phyloP scores from a whole-genome alignment of 1,140 invertebrate genomes.

The Diorhabda elongata region DNA sequence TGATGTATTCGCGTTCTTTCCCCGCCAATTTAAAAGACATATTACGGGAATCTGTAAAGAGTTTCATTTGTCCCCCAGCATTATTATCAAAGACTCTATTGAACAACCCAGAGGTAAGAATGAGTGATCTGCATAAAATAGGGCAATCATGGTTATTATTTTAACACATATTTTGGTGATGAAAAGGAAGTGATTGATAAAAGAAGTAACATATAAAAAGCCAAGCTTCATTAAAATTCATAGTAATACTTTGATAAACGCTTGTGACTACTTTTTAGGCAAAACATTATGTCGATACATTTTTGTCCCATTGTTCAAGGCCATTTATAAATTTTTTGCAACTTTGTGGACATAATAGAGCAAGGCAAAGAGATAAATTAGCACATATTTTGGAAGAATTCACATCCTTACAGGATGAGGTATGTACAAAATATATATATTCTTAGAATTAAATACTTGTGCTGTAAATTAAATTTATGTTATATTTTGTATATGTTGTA shows the following conservation, averaged over 20 bases:
- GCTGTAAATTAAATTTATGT: too few species aligned
- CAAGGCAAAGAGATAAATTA: slow-evolving; percentile 89
- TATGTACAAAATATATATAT: slow-evolving; percentile 41
- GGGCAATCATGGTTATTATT: too few species aligned
- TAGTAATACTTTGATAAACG: too few species aligned
- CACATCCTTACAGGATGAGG: slow-evolving; percentile 89
- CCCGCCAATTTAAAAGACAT: slow-evolving; percentile 70
- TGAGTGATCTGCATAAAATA: background rate
- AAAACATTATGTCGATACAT: slow-evolving; percentile 83
- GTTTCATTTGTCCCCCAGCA: slow-evolving; percentile 84
- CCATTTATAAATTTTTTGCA: slow-evolving; percentile 86
- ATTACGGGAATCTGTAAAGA: slow-evolving; percentile 76
- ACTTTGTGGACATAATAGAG: slow-evolving; percentile 90
- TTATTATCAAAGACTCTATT: slow-evolving; percentile 51
- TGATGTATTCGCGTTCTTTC: slow-evolving; percentile 63
- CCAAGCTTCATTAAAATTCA: too few species aligned
- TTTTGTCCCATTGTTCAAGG: slow-evolving; percentile 81
- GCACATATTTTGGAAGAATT: slow-evolving; percentile 87
- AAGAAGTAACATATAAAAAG: too few species aligned
- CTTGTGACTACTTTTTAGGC: slow-evolving; percentile 51
- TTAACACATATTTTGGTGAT: too few species aligned
- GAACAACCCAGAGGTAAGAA: slow-evolving; percentile 32
- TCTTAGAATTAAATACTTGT: background rate
- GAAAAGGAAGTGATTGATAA: too few species aligned
- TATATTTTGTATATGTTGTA: too few species aligned